Evolutionary conservation across 2,797 vertebrate species (phyloP).

Genomic region (Xerus rutilus): DNA sequence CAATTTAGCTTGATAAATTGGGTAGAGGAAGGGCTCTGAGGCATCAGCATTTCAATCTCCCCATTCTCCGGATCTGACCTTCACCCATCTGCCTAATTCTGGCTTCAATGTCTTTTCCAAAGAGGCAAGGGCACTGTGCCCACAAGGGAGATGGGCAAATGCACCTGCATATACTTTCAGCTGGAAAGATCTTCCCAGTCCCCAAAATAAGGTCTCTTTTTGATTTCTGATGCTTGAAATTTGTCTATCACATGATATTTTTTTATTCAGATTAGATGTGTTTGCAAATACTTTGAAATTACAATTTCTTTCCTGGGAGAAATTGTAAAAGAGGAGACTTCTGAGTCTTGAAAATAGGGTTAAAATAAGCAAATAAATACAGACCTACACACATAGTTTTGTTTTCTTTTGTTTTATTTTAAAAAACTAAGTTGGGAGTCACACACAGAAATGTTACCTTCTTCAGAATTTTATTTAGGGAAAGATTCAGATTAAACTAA

Average conservation of each 20-base stretch:
- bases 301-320: not conserved
- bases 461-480: slow-evolving; percentile 23
- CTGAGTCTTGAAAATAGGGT: slow-evolving; percentile 44
- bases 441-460: not conserved
- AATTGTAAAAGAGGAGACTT: slow-evolving; percentile 34
- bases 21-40: too few species aligned
- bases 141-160: not conserved
- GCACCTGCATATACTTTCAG: not conserved
- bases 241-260: not conserved
- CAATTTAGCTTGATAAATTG: too few species aligned
- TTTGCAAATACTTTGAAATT: slow-evolving; percentile 12
- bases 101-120: not conserved
- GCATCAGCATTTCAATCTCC: too few species aligned
- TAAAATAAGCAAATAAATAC: not conserved
- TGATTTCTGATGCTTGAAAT: not conserved
- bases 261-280: slow-evolving; percentile 20
- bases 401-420: not conserved
- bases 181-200: not conserved
- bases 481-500: slow-evolving; percentile 43
- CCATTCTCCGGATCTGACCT: too few species aligned
- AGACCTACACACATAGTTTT: too few species aligned
- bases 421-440: not conserved
- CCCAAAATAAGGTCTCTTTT: not conserved
- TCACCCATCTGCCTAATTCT: too few species aligned
- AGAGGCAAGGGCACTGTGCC: not conserved